These are phyloP conservation scores for Takifugu ocellatus DNA, from an alignment of 2,797 vertebrate species.

Conservation along the genomic window DNA sequence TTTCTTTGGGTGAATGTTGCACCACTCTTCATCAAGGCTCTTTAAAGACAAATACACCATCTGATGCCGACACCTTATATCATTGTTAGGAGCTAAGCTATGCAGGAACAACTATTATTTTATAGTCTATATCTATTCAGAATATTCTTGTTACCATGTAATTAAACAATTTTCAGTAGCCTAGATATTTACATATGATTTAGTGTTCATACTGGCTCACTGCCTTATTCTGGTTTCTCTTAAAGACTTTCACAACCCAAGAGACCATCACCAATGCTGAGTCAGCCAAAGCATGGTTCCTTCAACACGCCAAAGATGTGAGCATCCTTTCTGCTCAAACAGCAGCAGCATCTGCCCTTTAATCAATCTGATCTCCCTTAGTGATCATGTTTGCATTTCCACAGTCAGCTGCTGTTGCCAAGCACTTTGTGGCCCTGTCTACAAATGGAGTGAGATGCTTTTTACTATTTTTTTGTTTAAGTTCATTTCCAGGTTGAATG, in stretches of 20 bases:
- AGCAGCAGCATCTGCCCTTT: slow-evolving; percentile 1
- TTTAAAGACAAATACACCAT: slow-evolving; percentile 8
- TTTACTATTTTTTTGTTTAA: not conserved
- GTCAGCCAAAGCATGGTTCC: slow-evolving; percentile 94
- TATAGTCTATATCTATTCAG: not conserved
- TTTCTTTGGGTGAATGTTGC: not conserved
- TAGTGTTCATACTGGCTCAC: not conserved
- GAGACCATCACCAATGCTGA: slow-evolving; percentile 98
- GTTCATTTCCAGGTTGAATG: not conserved
- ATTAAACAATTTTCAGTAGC: not conserved
- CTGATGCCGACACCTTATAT: slow-evolving; percentile 1
- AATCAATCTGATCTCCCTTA: not conserved
- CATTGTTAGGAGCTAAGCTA: not conserved
- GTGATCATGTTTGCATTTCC: slow-evolving; percentile 5
- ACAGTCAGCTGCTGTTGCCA: slow-evolving; percentile 85
- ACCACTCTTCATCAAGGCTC: not conserved
- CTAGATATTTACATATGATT: not conserved
- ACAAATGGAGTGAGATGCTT: slow-evolving; percentile 88
- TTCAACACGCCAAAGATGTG: slow-evolving; percentile 85
- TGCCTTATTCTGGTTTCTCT: slow-evolving; percentile 8
- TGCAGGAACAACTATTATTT: not conserved
- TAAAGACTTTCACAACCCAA: slow-evolving; percentile 93
- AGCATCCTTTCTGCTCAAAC: slow-evolving; percentile 54
- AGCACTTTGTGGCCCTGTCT: slow-evolving; percentile 95
- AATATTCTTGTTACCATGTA: too few species aligned